Conservation (phyloP, 2,113 vertebrate genomes). For the Psittacus erithacus region DNA sequence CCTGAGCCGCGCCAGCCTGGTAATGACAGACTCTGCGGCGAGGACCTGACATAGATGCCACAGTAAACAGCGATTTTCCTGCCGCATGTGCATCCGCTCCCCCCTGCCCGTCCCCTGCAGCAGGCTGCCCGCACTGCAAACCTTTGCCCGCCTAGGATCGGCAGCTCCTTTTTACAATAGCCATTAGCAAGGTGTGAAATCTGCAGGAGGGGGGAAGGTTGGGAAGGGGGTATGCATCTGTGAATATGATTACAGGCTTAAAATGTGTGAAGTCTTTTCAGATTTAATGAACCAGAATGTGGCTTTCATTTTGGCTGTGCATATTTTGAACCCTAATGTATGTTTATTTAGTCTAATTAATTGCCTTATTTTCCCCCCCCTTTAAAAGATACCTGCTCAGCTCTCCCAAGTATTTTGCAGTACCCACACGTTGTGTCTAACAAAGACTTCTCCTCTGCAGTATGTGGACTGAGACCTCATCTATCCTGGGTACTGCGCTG, state of each 20-base stretch:
- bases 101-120: background rate
- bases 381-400: background rate
- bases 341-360: constrained; percentile 46
- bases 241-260: constrained; percentile 31
- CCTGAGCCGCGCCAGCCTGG: background rate
- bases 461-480: background rate
- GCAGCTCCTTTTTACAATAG: background rate
- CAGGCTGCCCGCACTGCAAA: background rate
- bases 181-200: constrained; percentile 36
- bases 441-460: background rate
- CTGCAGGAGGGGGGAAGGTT: background rate
- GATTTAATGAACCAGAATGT: constrained; percentile 42
- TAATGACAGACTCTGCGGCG: background rate
- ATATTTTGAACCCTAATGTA: constrained; percentile 29
- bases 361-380: background rate
- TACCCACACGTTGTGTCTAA: background rate
- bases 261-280: constrained; percentile 20
- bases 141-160: background rate
- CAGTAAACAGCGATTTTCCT: background rate
- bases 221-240: background rate
- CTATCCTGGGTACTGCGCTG: background rate
- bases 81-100: background rate
- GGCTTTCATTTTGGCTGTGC: constrained; percentile 32
- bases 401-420: background rate
- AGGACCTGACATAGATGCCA: background rate